Base-by-base conservation (phyloP, 2,888 invertebrate genomes). In the Sarcophaga variegata region DNA sequence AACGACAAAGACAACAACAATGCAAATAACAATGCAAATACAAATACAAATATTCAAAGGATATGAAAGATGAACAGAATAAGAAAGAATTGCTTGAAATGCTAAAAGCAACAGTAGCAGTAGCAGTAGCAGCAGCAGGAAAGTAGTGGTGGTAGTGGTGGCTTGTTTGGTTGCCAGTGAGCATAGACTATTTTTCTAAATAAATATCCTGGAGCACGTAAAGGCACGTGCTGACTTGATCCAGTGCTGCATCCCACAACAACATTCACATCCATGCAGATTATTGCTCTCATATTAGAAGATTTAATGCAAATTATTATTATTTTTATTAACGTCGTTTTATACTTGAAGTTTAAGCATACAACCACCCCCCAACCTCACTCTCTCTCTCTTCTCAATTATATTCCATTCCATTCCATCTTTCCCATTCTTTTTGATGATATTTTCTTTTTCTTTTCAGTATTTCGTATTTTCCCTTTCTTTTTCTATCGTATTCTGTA, bases 171-270 rank as follows among this genome's bases (percentile, higher is more conserved):
- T 37, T 37, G 37, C 2, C 37, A 37, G 37, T 37, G 37, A 37
- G 37, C 54, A 54, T 17, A 54, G 54, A 17, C 14, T 12, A 54
- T 54, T 62, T 81, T 80, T 89, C 89, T 90, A 91, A 89, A 91
- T 89, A 92, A 92, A 92, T 91, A 92, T 91, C 92, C 92, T 91
- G 89, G 88, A 90, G 92, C 92, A 92, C 89, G 89, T 87, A 89
- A 66, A 81, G 89, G 87, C 89, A 89, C 89, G 89, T 90, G 89
- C 76, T 81, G 12, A 59, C 62, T 81, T 76, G 71, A 81, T 71
- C 47, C 80, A 75, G 66, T 80, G 81, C 80, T 14, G 59, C 91
- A 78, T 37, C 37, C 8, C 37, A 10, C 37, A 37, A 10, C 47
- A 17, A 17, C 62, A 17, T 22, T 62, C 89, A 91, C 90, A 90